phyloP scores from a whole-genome alignment of 2,888 invertebrate species.

The Caenorhabditis sp. region DNA sequence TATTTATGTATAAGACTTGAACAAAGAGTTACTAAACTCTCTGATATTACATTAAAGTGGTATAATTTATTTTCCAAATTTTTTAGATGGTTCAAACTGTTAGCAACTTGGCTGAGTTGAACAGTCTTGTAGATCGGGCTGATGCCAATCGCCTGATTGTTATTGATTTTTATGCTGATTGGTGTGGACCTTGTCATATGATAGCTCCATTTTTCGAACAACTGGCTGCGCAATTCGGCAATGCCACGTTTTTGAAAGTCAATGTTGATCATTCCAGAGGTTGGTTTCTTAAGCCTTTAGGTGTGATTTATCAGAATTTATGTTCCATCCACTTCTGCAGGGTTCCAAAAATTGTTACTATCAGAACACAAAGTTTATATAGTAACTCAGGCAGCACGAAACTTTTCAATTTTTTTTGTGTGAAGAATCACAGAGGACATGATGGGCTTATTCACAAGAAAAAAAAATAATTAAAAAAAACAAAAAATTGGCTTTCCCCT shows the following conservation, averaged over 20 bases:
- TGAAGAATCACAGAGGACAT: no score
- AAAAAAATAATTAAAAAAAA: no score
- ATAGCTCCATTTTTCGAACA: conserved; percentile 92
- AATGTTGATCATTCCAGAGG: conserved; percentile 82
- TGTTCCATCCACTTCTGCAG: no score
- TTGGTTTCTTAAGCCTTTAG: conserved; percentile 20
- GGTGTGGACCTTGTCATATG: conserved; percentile 75
- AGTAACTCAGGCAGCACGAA: no score
- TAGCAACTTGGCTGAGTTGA: conserved; percentile 8
- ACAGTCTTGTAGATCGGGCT: conserved; percentile 4
- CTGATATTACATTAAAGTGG: not conserved
- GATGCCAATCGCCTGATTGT: conserved; percentile 46
- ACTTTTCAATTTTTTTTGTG: no score
- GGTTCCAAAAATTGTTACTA: no score
- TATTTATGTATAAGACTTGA: not conserved
- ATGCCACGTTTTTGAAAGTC: conserved; percentile 83
- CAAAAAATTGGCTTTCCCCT: no score
- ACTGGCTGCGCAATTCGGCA: conserved; percentile 84
- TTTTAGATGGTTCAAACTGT: conserved; percentile 2
- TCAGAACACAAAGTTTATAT: no score
- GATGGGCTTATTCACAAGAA: no score
- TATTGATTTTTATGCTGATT: conserved; percentile 67
- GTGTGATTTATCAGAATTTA: not conserved
- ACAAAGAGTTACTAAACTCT: not conserved
- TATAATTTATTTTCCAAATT: not conserved